Conservation (phyloP, 1,140 invertebrate species). For the Zaprionus capensis region DNA sequence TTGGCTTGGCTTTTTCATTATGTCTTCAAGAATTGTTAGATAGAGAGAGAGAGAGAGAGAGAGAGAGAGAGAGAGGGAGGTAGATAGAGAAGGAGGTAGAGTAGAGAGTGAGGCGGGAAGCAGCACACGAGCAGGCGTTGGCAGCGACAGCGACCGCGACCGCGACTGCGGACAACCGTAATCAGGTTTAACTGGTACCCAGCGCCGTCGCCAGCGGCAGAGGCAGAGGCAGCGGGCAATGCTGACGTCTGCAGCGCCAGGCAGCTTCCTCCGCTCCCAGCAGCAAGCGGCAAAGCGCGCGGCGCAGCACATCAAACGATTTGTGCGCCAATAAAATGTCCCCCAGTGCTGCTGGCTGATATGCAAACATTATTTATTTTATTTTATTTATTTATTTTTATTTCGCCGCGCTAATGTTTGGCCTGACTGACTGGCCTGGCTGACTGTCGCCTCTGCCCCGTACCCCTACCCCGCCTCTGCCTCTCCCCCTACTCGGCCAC, state of each 20-base stretch:
- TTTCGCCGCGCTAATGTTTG: conserved; percentile 75
- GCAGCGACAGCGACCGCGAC: conserved; percentile 19
- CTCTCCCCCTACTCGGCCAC: background rate
- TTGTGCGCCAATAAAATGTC: conserved; percentile 80
- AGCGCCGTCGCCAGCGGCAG: conserved; percentile 34
- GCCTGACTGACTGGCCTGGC: conserved; percentile 53
- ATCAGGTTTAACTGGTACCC: conserved; percentile 79
- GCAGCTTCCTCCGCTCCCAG: conserved; percentile 48
- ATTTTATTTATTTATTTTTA: conserved; percentile 69
- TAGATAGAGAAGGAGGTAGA: background rate
- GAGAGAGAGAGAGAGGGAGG: background rate
- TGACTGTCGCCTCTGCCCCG: background rate
- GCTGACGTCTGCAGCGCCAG: conserved; percentile 47
- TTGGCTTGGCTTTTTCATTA: conserved; percentile 53
- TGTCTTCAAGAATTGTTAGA: conserved; percentile 72
- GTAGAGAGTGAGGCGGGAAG: background rate
- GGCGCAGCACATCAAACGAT: conserved; percentile 73
- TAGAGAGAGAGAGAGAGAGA: conserved; percentile 28
- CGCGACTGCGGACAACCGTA: conserved; percentile 52
- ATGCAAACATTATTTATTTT: conserved; percentile 82
- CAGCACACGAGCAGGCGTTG: background rate
- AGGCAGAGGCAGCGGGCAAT: conserved; percentile 7
- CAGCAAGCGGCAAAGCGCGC: conserved; percentile 45
- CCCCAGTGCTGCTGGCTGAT: conserved; percentile 71
- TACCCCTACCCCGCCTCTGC: background rate